Evolutionary conservation across 1,140 invertebrate genomes (phyloP), one percentile per base, ranked within the genome.

Genomic region (Monochamus saltuarius): DNA sequence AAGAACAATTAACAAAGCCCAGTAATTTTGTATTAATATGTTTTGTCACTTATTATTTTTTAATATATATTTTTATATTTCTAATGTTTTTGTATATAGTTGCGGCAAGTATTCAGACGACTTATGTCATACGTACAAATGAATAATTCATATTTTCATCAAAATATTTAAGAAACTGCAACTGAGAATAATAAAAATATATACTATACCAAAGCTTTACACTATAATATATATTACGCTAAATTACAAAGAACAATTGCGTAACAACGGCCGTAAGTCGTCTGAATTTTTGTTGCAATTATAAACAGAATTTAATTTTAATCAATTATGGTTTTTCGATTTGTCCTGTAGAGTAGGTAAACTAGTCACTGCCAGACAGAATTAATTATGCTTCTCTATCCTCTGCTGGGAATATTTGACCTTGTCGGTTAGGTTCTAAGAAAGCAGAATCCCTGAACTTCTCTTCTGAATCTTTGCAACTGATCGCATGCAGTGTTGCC

Each of bases 1-100:
- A 22, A 84, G 95, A 61, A 88, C 83, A 10, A 84, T 81, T 1
- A 79, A 74, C 39, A 57, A 60, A 57, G 55, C 34, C 52, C 37
- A 38, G 46, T 29, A 14, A 42, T 43, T 2, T 19, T 40, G 17
- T 34, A 54, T 35, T 1, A 40, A 55, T 61, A 35, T 13, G 42
- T 54, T 34, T 60, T 19, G 4, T 22, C 0, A 22, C 7, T 53
- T 37, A 38, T 13, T 52, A 52, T 37, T 53, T 53, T 53, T 53
- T 38, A 36, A 53, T 53, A 53, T 7, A 53, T 7, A n/a, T 14
- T 19, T 14, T 53, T 46, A 17, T 37, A 37, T 0, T 46, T 38
- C 39, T 37, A 11, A 14, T 35, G n/a, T 53, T 53, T 38, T 14
- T 14, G n/a, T 36, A 36, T 10, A 1, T 52, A 9, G 1, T 52